phyloP scores from a whole-genome alignment of 2,797 vertebrate genomes.

The Ctenopoma kingsleyae region DNA sequence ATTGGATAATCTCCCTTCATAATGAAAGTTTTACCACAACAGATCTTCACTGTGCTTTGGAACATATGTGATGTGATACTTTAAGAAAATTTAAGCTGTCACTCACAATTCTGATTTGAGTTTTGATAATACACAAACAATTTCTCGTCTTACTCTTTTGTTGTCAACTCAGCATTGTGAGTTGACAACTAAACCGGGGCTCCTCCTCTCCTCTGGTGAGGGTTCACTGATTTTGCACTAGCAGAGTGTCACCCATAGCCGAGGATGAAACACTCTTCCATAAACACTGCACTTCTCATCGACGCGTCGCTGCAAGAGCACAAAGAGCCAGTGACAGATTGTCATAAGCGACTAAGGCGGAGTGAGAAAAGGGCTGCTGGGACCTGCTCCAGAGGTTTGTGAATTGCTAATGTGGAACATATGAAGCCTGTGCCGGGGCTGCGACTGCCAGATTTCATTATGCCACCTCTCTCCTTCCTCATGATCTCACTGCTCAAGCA shows the following conservation, averaged over 20 bases:
- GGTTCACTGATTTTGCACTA: conserved; percentile 69
- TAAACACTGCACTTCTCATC: conserved; percentile 67
- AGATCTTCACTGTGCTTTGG: conserved; percentile 37
- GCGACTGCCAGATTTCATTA: conserved; percentile 88
- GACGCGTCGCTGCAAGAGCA: conserved; percentile 67
- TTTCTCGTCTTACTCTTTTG: conserved; percentile 59
- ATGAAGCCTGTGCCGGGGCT: conserved; percentile 81
- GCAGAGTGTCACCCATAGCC: conserved; percentile 63
- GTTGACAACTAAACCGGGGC: conserved; percentile 57
- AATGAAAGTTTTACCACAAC: conserved; percentile 64
- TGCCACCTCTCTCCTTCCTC: conserved; percentile 81
- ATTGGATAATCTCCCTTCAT: conserved; percentile 74
- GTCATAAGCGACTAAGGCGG: conserved; percentile 75
- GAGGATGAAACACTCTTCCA: conserved; percentile 57
- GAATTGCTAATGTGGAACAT: conserved; percentile 88
- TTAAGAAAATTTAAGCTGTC: conserved; percentile 55
- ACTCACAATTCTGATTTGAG: conserved; percentile 54
- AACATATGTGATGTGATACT: conserved; percentile 56
- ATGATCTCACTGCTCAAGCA: conserved; percentile 89
- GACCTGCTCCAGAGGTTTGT: conserved; percentile 75
- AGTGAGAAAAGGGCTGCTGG: conserved; percentile 69
- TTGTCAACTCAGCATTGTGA: conserved; percentile 73
- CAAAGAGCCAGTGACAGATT: conserved; percentile 82
- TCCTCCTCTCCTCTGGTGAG: conserved; percentile 55
- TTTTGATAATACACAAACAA: conserved; percentile 66